These are phyloP conservation scores for Drosophila leonis DNA, from an alignment of 2,888 invertebrate genomes.

Conservation along the genomic window DNA sequence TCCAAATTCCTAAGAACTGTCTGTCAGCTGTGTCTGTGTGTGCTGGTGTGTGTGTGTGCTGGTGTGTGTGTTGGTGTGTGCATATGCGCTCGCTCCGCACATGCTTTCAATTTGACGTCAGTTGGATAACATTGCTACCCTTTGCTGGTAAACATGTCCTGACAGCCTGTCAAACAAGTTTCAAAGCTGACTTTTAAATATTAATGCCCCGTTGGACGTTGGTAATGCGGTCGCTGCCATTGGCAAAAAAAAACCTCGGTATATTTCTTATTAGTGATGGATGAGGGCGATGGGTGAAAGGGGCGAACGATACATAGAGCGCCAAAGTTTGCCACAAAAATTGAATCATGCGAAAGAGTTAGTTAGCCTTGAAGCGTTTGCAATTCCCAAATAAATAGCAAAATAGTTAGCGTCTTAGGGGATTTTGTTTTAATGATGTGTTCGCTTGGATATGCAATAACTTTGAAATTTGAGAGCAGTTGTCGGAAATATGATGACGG, in stretches of 20 bases:
- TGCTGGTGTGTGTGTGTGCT: background rate
- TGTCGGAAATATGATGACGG: background rate
- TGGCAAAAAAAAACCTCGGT: slow-evolving; percentile 21
- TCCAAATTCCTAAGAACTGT: slow-evolving; percentile 47
- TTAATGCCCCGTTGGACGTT: slow-evolving; percentile 66
- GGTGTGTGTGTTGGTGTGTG: slow-evolving; percentile 3
- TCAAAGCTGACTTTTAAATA: slow-evolving; percentile 74
- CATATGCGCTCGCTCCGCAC: slow-evolving; percentile 30
- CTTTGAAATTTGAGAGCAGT: background rate
- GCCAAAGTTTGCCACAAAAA: background rate
- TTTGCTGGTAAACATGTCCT: slow-evolving; percentile 68
- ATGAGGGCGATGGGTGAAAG: background rate
- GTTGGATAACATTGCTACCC: slow-evolving; percentile 62
- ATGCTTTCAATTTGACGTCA: slow-evolving; percentile 67
- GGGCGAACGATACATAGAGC: background rate
- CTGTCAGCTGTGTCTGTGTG: slow-evolving; percentile 32
- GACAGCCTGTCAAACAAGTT: slow-evolving; percentile 77
- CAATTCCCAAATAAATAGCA: background rate
- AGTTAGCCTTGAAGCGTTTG: background rate
- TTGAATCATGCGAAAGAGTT: slow-evolving; percentile 5
- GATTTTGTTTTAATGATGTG: slow-evolving; percentile 3
- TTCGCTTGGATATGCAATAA: background rate
- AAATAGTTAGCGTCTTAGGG: background rate
- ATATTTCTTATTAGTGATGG: slow-evolving; percentile 26
- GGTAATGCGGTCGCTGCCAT: slow-evolving; percentile 40